Conservation (phyloP, 2,113 vertebrate species). For the Hepsetus odoe region DNA sequence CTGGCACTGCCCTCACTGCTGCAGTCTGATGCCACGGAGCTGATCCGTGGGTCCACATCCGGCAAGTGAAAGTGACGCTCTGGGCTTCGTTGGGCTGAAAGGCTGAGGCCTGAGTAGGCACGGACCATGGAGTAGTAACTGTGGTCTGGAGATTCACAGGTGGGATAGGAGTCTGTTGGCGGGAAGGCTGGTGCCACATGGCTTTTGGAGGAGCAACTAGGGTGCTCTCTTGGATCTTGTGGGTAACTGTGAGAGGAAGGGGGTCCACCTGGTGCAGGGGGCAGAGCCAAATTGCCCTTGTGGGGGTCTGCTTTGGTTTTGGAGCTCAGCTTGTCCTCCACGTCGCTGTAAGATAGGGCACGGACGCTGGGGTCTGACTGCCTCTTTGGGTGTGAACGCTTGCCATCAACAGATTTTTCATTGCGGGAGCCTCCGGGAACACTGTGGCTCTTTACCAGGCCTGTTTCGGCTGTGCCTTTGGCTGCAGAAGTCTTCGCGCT, state of each 20-base stretch:
- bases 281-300: constrained; percentile 70
- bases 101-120: constrained; percentile 82
- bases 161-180: constrained; percentile 86
- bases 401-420: constrained; percentile 77
- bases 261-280: constrained; percentile 82
- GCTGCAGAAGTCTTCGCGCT: constrained; percentile 87
- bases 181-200: constrained; percentile 76
- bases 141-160: constrained; percentile 91
- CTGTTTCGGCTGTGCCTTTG: constrained; percentile 83
- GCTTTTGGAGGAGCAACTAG: constrained; percentile 73
- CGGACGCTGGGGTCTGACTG: constrained; percentile 92
- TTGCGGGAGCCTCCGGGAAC: constrained; percentile 85
- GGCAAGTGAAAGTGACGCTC: constrained; percentile 82
- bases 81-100: constrained; percentile 84
- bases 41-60: constrained; percentile 84
- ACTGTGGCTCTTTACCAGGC: constrained; percentile 95
- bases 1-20: constrained; percentile 93
- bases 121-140: constrained; percentile 91
- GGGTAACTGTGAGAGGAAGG: constrained; percentile 78
- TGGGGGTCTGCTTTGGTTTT: constrained; percentile 86
- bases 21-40: constrained; percentile 90
- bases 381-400: constrained; percentile 84
- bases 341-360: constrained; percentile 88
- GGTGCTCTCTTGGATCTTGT: constrained; percentile 77
- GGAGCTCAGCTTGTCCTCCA: constrained; percentile 91